Evolutionary conservation across 1,140 invertebrate species (phyloP).

Genomic region (Atta colombica): DNA sequence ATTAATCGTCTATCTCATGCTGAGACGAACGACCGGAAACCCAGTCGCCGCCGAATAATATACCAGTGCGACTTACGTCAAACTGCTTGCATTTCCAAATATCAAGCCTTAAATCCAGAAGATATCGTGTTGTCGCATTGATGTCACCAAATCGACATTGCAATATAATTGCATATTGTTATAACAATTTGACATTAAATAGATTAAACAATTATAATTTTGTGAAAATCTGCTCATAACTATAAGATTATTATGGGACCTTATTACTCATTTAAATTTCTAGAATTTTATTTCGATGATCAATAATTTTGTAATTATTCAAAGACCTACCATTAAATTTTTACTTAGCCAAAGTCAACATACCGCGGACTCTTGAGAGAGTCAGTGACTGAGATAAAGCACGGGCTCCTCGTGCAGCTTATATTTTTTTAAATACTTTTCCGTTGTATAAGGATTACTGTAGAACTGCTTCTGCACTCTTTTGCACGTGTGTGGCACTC

Average conservation of each 20-base stretch:
- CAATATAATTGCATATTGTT: background rate
- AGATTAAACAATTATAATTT: background rate
- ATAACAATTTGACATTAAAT: background rate
- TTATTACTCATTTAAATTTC: background rate
- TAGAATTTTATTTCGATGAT: background rate
- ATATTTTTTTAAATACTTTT: conserved; percentile 41
- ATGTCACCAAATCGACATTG: background rate
- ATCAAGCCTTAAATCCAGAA: conserved; percentile 16
- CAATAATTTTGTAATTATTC: conserved; percentile 5
- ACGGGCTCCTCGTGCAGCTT: background rate
- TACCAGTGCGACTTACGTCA: conserved; percentile 34
- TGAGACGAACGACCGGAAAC: conserved; percentile 51
- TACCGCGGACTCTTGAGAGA: background rate
- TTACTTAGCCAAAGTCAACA: conserved; percentile 26
- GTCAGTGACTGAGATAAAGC: conserved; percentile 37
- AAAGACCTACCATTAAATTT: background rate
- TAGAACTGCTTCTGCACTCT: conserved; percentile 25
- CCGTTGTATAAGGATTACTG: conserved; percentile 37
- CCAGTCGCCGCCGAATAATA: conserved; percentile 31
- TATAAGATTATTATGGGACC: background rate
- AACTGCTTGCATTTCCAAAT: conserved; percentile 19
- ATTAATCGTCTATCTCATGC: conserved; percentile 71
- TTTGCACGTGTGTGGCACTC: conserved; percentile 37
- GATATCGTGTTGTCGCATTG: conserved; percentile 2
- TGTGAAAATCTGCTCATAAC: background rate